phyloP scores from a whole-genome alignment of 2,888 invertebrate genomes.

The Pediacus dermestoides region DNA sequence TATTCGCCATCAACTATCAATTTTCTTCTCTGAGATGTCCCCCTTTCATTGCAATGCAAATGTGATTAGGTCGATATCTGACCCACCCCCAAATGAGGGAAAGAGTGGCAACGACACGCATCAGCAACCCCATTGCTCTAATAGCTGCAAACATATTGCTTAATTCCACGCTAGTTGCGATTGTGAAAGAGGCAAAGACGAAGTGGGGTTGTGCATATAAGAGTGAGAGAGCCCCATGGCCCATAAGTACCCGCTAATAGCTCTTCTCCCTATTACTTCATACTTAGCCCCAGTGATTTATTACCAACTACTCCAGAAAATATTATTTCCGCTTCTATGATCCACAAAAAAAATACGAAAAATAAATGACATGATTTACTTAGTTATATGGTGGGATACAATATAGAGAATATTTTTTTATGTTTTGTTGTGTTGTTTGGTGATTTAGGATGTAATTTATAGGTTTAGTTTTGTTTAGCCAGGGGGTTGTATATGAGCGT shows the following conservation, averaged over 20 bases:
- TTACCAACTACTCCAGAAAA: slow-evolving; percentile 38
- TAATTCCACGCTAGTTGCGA: slow-evolving; percentile 49
- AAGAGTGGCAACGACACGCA: slow-evolving; percentile 31
- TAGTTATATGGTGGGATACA: too few species aligned
- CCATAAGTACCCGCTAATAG: slow-evolving; percentile 51
- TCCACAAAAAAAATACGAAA: slow-evolving; percentile 32
- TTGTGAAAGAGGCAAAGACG: too few species aligned
- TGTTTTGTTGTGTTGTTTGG: too few species aligned
- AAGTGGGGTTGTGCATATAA: slow-evolving; percentile 18
- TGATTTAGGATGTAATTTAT: too few species aligned
- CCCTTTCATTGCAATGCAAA: slow-evolving; percentile 15
- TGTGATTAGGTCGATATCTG: slow-evolving; percentile 30
- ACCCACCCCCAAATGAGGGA: slow-evolving; percentile 21
- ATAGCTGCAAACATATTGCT: slow-evolving; percentile 52
- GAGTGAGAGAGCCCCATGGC: slow-evolving; percentile 16
- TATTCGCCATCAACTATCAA: too few species aligned
- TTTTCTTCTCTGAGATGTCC: too few species aligned
- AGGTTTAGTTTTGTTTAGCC: too few species aligned
- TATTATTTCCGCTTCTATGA: slow-evolving; percentile 41
- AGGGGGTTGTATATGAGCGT: too few species aligned
- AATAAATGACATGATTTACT: too few species aligned
- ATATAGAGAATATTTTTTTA: too few species aligned
- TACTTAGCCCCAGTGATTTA: slow-evolving; percentile 37
- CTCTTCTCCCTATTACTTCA: slow-evolving; percentile 44
- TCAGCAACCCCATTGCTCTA: slow-evolving; percentile 35